Conservation (phyloP, 2,888 invertebrate genomes). For the Baronia brevicornis region DNA sequence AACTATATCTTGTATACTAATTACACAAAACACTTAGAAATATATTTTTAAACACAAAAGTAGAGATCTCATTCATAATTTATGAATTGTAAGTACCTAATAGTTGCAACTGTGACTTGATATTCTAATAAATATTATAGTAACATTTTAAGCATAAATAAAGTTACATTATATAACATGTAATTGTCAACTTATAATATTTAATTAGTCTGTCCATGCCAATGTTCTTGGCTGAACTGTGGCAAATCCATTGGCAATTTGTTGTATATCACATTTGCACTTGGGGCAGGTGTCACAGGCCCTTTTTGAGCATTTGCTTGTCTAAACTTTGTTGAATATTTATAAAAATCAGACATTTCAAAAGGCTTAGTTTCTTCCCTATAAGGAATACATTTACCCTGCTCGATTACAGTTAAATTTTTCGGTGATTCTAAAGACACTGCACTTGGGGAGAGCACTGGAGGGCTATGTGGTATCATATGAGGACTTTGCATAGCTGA, state of each 20-base stretch:
- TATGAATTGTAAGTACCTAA: too few relatives aligned
- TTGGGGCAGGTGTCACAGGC: conserved; percentile 37
- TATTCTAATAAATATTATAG: too few relatives aligned
- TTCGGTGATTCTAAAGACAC: conserved; percentile 85
- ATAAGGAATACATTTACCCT: conserved; percentile 92
- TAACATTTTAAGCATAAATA: too few relatives aligned
- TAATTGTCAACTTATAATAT: not conserved
- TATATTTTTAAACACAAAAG: conserved; percentile 2
- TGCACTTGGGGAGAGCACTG: conserved; percentile 58
- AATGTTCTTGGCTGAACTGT: conserved; percentile 56
- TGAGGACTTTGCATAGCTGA: conserved; percentile 62
- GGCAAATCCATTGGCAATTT: conserved; percentile 64
- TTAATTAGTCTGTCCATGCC: conserved; percentile 54
- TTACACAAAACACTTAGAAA: conserved; percentile 1
- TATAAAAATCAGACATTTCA: conserved; percentile 98
- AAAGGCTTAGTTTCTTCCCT: conserved; percentile 97
- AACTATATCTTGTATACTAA: not conserved
- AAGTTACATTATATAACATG: not conserved
- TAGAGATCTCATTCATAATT: too few relatives aligned
- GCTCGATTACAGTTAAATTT: conserved; percentile 89
- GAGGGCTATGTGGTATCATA: conserved; percentile 50
- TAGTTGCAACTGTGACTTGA: too few relatives aligned
- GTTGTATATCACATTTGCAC: conserved; percentile 42
- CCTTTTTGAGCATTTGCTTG: conserved; percentile 65
- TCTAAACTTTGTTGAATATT: conserved; percentile 95